These are phyloP conservation scores for Pao palembangensis DNA, from an alignment of 2,113 vertebrate species.

Conservation along the genomic window DNA sequence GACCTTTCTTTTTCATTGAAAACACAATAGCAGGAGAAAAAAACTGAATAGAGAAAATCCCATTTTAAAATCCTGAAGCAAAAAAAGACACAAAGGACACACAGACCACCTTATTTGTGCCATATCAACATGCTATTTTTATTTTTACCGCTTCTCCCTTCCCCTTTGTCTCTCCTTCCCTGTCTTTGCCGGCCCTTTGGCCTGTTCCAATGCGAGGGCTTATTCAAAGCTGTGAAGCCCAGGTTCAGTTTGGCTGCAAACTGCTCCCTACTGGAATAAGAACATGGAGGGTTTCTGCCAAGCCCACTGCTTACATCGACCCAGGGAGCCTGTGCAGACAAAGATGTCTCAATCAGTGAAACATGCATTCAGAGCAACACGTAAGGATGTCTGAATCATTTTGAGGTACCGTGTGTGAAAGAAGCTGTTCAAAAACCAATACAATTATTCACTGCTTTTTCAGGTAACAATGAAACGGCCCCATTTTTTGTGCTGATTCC, in stretches of 20 bases:
- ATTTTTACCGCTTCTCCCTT: constrained; percentile 16
- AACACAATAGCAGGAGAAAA: constrained; percentile 56
- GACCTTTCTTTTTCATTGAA: constrained; percentile 43
- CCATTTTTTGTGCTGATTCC: background rate
- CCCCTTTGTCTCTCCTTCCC: constrained; percentile 1
- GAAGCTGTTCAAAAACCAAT: constrained; percentile 15
- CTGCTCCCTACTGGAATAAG: constrained; percentile 48
- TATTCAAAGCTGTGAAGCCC: constrained; percentile 52
- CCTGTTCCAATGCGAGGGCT: constrained; percentile 55
- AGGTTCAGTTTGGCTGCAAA: constrained; percentile 45
- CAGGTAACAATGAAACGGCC: constrained; percentile 18
- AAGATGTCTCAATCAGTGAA: constrained; percentile 48
- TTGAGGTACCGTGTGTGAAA: constrained; percentile 8
- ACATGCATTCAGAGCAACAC: constrained; percentile 1
- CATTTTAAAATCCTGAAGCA: constrained; percentile 52
- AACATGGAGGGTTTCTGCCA: constrained; percentile 52
- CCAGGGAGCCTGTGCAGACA: constrained; percentile 37
- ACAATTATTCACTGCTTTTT: constrained; percentile 18
- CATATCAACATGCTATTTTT: constrained; percentile 36
- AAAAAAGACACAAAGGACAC: constrained; percentile 47
- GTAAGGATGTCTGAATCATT: constrained; percentile 4
- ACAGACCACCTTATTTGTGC: constrained; percentile 55
- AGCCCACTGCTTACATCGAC: constrained; percentile 46
- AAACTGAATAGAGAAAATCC: constrained; percentile 52
- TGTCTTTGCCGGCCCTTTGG: constrained; percentile 28